These are phyloP conservation scores for Habrosyne pyritoides DNA, from an alignment of 2,888 invertebrate species.

Conservation along the genomic window DNA sequence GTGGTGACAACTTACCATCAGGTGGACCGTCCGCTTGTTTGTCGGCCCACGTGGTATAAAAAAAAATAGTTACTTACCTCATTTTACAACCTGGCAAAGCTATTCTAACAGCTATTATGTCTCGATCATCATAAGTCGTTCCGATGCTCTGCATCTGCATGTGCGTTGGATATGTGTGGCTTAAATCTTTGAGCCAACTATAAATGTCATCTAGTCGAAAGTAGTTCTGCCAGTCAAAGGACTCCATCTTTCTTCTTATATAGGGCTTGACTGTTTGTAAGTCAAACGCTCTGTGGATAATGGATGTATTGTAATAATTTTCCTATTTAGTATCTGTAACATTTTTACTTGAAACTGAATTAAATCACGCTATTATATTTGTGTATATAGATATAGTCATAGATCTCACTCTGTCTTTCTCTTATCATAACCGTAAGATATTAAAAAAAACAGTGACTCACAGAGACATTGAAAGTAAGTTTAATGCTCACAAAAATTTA, in stretches of 20 bases:
- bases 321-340: too few species aligned
- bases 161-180: constrained; percentile 59
- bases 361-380: too few species aligned
- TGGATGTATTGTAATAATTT: not conserved
- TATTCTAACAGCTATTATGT: constrained; percentile 55
- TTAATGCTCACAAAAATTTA: too few species aligned
- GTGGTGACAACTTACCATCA: too few species aligned
- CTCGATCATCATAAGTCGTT: constrained; percentile 60
- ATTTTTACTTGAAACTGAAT: too few species aligned
- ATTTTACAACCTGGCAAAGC: constrained; percentile 22
- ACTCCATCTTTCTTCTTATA: constrained; percentile 54
- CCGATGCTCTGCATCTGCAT: constrained; percentile 68
- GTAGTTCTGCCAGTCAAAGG: constrained; percentile 82
- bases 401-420: too few species aligned
- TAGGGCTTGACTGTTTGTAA: constrained; percentile 60
- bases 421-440: too few species aligned
- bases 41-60: too few species aligned
- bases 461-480: too few species aligned
- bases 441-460: too few species aligned
- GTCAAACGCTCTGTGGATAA: constrained; percentile 55
- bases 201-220: constrained; percentile 84
- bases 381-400: too few species aligned
- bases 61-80: constrained; percentile 22
- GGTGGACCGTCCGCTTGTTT: too few species aligned
- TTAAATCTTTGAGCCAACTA: constrained; percentile 80